phyloP scores from a whole-genome alignment of 35 echinoderm and acorn worm species.

The Patiria miniata region DNA sequence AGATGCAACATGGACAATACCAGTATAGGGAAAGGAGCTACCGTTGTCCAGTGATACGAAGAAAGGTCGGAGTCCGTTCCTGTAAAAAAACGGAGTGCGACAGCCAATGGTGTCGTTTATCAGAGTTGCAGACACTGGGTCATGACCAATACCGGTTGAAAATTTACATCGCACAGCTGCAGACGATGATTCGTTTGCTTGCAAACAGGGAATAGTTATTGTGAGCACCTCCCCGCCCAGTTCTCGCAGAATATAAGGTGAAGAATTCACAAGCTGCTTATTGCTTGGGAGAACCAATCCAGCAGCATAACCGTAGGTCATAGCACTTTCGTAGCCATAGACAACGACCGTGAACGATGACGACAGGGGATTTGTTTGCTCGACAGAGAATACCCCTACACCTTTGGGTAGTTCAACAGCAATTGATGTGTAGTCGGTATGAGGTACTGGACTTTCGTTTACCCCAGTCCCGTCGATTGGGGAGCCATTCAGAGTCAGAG shows the following conservation, averaged over 20 bases:
- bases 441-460: slow-evolving; percentile 15
- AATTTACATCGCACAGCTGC: slow-evolving; percentile 44
- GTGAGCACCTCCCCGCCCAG: slow-evolving; percentile 48
- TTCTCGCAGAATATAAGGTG: slow-evolving; percentile 57
- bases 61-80: slow-evolving; percentile 22
- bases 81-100: slow-evolving; percentile 42
- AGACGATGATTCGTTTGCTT: not conserved
- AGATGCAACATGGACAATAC: slow-evolving; percentile 45
- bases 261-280: slow-evolving; percentile 37
- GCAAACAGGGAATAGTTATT: slow-evolving; percentile 58
- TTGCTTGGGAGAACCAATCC: slow-evolving; percentile 64
- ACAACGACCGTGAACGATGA: slow-evolving; percentile 55
- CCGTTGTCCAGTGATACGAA: slow-evolving; percentile 53
- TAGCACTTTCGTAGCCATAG: slow-evolving; percentile 56
- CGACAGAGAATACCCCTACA: slow-evolving; percentile 65
- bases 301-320: slow-evolving; percentile 61
- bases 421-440: slow-evolving; percentile 42
- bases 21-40: slow-evolving; percentile 52
- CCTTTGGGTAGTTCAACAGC: slow-evolving; percentile 59
- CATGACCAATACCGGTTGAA: not conserved
- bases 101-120: slow-evolving; percentile 34
- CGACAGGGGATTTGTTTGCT: slow-evolving; percentile 52
- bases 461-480: not conserved
- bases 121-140: not conserved
- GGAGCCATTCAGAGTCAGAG: slow-evolving; percentile 26